Evolutionary conservation across 2,113 vertebrate genomes (phyloP).

Genomic region (Thalassoma bifasciatum): DNA sequence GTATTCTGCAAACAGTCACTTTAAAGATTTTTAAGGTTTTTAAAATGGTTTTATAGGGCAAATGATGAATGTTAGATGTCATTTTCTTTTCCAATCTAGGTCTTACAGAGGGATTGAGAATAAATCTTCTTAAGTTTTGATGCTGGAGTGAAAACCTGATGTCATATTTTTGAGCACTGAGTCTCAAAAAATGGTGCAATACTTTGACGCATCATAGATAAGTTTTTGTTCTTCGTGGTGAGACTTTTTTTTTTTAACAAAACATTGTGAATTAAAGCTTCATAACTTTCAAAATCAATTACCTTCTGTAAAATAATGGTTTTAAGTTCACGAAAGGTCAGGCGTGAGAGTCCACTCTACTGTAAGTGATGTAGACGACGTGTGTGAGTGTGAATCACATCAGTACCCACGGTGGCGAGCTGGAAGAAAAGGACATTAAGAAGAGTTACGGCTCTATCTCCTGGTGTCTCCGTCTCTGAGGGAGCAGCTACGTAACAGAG

Average conservation of each 20-base stretch:
- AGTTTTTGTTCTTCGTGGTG: too few relatives aligned
- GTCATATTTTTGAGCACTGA: too few relatives aligned
- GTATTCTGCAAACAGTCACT: too few relatives aligned
- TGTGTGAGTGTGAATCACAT: constrained; percentile 35
- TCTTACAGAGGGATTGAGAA: too few relatives aligned
- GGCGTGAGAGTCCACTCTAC: background rate
- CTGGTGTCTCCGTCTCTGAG: constrained; percentile 54
- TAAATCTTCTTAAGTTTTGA: too few relatives aligned
- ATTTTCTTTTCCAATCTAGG: too few relatives aligned
- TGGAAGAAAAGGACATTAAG: constrained; percentile 60
- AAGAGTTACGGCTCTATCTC: constrained; percentile 68
- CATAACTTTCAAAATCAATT: background rate
- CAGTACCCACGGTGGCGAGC: constrained; percentile 30
- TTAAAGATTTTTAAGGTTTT: too few relatives aligned
- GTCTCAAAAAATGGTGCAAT: too few relatives aligned
- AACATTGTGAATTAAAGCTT: background rate
- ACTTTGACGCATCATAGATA: too few relatives aligned
- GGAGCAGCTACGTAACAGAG: constrained; percentile 55
- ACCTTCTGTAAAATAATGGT: background rate
- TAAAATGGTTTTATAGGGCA: too few relatives aligned
- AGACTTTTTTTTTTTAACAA: background rate
- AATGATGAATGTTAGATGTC: too few relatives aligned
- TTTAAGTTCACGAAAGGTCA: background rate
- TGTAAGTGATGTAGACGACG: constrained; percentile 22
- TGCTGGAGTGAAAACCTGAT: too few relatives aligned